phyloP scores from a whole-genome alignment of 2,797 vertebrate genomes.

The Spatula clypeata region DNA sequence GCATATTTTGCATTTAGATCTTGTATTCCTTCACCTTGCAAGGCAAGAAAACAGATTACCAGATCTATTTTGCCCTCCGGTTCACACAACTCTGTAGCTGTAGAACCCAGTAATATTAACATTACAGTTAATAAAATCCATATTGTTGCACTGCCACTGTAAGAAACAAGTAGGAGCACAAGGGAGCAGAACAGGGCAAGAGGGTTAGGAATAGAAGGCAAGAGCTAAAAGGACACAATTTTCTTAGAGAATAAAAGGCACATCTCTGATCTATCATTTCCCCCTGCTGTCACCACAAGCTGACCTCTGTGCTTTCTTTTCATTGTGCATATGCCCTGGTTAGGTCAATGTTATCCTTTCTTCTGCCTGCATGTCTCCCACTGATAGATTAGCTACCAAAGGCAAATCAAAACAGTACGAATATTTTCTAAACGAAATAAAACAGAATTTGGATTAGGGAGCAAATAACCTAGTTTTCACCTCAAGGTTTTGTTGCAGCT shows the following conservation, averaged over 20 bases:
- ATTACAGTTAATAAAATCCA: neutral
- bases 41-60: neutral
- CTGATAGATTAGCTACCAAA: neutral
- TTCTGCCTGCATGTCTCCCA: neutral
- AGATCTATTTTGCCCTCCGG: neutral
- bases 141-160: neutral
- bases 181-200: neutral
- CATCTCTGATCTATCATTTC: neutral
- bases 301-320: neutral
- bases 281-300: neutral
- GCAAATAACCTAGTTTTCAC: neutral
- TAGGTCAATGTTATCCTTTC: neutral
- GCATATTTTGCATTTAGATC: neutral
- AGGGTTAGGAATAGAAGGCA: neutral
- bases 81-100: neutral
- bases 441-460: neutral
- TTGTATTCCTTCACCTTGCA: neutral
- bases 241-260: neutral
- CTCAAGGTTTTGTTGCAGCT: neutral
- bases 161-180: neutral
- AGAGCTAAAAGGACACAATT: slow-evolving; percentile 7
- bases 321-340: neutral
- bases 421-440: neutral
- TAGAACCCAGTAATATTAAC: neutral
- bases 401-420: neutral